Evolutionary conservation across 2,888 invertebrate genomes (phyloP).

Genomic region (Gymnocheta viridis): DNA sequence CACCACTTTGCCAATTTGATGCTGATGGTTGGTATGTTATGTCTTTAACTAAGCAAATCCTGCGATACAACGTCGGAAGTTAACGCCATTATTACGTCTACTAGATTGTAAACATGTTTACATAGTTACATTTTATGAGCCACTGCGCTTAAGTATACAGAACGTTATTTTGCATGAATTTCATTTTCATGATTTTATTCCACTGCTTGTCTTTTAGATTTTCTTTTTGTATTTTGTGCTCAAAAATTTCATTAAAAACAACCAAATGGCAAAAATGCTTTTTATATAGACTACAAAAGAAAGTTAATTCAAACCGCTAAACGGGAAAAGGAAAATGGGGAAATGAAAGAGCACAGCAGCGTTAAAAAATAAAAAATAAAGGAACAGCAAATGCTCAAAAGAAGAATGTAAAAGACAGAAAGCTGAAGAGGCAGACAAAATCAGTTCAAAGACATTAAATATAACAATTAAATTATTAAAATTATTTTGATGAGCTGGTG

Average conservation of each 20-base stretch:
- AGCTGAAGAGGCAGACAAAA: slow-evolving; percentile 16
- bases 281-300: slow-evolving; percentile 63
- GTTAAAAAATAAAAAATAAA: neutral
- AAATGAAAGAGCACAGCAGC: slow-evolving; percentile 19
- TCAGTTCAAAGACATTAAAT: slow-evolving; percentile 53
- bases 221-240: slow-evolving; percentile 7
- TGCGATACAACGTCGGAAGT: slow-evolving; percentile 50
- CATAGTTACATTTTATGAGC: slow-evolving; percentile 58
- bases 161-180: slow-evolving; percentile 36
- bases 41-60: slow-evolving; percentile 56
- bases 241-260: slow-evolving; percentile 59
- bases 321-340: slow-evolving; percentile 53
- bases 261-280: slow-evolving; percentile 62
- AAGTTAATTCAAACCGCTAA: slow-evolving; percentile 66
- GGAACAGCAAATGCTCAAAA: slow-evolving; percentile 13
- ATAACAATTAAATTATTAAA: slow-evolving; percentile 61
- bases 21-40: slow-evolving; percentile 9
- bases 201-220: slow-evolving; percentile 24
- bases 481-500: slow-evolving; percentile 45
- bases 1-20: neutral
- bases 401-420: neutral
- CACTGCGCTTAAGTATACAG: slow-evolving; percentile 40
- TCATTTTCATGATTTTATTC: slow-evolving; percentile 25
- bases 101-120: slow-evolving; percentile 61
- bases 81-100: slow-evolving; percentile 57